Percentiles rank a stretch among this genome's conserved stretches.
Evolutionary conservation across 2,888 invertebrate species (phyloP).

Genomic region (Elysia crispata): DNA sequence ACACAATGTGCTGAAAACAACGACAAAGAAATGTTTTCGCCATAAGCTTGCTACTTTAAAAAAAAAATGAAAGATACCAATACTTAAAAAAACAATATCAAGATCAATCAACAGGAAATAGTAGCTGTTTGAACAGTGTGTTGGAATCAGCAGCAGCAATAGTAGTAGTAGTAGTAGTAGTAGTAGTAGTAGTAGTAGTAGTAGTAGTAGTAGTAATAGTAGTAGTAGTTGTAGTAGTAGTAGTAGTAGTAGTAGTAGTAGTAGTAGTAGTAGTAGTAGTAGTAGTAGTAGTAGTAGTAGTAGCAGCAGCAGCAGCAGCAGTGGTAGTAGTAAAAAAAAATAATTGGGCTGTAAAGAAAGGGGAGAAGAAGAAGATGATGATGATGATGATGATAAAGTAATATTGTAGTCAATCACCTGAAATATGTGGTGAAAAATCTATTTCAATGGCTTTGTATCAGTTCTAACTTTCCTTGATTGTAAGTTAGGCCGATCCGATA

Average conservation of each 20-base stretch:
- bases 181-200: not conserved
- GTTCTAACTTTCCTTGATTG: too few species aligned
- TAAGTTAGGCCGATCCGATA: too few species aligned
- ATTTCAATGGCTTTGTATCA: too few species aligned
- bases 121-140: too few species aligned
- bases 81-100: too few species aligned
- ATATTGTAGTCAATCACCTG: not conserved
- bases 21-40: too few species aligned
- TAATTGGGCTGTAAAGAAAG: not conserved
- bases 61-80: too few species aligned
- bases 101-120: too few species aligned
- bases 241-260: not conserved
- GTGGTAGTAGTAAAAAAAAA: not conserved
- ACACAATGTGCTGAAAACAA: too few species aligned
- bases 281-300: not conserved
- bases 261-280: conserved; percentile 18
- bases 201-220: not conserved
- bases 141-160: too few species aligned
- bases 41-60: too few species aligned
- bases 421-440: too few species aligned
- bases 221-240: conserved; percentile 1
- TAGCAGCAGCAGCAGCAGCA: not conserved
- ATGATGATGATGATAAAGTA: not conserved
- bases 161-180: not conserved
- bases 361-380: not conserved